Evolutionary conservation across 2,888 invertebrate species (phyloP).

Genomic region (Brachypterus glaber): DNA sequence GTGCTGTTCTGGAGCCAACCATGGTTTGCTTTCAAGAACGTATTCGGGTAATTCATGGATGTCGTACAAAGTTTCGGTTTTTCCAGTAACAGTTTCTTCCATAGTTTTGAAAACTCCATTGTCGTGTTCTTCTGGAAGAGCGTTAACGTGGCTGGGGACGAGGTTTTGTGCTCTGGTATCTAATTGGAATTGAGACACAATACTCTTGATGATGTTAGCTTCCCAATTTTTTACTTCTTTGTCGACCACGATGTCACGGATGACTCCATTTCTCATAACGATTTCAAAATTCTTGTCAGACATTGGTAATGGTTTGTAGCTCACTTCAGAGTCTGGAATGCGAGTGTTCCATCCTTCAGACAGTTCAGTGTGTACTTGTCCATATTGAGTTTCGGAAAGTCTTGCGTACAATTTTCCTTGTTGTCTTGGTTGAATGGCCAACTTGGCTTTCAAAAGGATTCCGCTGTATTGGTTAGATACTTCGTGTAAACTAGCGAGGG

Average conservation of each 20-base stretch:
- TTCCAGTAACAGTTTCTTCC: conserved; percentile 63
- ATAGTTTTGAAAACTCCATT: conserved; percentile 56
- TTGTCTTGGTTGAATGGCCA: conserved; percentile 46
- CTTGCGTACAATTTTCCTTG: conserved; percentile 41
- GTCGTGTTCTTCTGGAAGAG: conserved; percentile 37
- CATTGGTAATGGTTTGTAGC: conserved; percentile 46
- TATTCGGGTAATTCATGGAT: conserved; percentile 51
- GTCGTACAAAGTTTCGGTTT: conserved; percentile 61
- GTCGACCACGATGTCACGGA: conserved; percentile 49
- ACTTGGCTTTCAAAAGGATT: conserved; percentile 46
- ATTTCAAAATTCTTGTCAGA: conserved; percentile 54
- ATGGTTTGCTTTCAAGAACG: conserved; percentile 45
- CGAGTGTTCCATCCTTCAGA: conserved; percentile 42
- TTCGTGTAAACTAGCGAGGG: conserved; percentile 50
- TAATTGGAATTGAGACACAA: conserved; percentile 59
- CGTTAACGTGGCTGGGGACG: conserved; percentile 47
- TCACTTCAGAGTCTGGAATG: conserved; percentile 43
- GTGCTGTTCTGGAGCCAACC: conserved; percentile 44
- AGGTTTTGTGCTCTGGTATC: conserved; percentile 44
- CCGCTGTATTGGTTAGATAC: conserved; percentile 47
- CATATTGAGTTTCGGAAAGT: conserved; percentile 45
- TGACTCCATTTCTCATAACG: conserved; percentile 50
- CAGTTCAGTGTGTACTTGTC: conserved; percentile 42
- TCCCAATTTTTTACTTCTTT: conserved; percentile 49
- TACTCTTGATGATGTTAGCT: conserved; percentile 60